phyloP scores from a whole-genome alignment of 1,140 invertebrate species.

The Camponotus pennsylvanicus region DNA sequence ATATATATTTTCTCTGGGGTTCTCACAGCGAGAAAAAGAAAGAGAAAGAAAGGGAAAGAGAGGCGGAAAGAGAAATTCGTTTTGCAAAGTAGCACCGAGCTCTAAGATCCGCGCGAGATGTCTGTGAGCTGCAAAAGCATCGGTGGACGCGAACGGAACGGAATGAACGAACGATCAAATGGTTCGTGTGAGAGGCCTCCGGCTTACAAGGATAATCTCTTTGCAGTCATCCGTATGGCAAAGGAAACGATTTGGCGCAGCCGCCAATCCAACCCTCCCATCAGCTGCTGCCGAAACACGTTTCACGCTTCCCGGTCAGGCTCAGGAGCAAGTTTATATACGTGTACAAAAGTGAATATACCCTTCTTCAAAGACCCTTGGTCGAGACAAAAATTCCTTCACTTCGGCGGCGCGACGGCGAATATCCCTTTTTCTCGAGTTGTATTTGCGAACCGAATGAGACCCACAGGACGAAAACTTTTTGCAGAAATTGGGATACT shows the following conservation, averaged over 20 bases:
- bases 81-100: slow-evolving; percentile 68
- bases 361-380: slow-evolving; percentile 47
- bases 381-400: slow-evolving; percentile 33
- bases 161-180: slow-evolving; percentile 73
- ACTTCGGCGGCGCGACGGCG: neutral
- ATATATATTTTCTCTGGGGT: slow-evolving; percentile 60
- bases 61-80: slow-evolving; percentile 49
- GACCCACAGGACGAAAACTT: slow-evolving; percentile 35
- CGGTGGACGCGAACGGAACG: slow-evolving; percentile 53
- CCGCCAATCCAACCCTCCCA: slow-evolving; percentile 42
- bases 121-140: slow-evolving; percentile 29
- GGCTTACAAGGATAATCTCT: slow-evolving; percentile 73
- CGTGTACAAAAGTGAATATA: neutral
- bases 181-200: slow-evolving; percentile 66
- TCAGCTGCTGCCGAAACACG: slow-evolving; percentile 56
- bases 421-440: slow-evolving; percentile 12
- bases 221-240: slow-evolving; percentile 67
- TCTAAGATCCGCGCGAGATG: slow-evolving; percentile 54
- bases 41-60: neutral
- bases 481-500: slow-evolving; percentile 50
- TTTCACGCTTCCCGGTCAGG: slow-evolving; percentile 58
- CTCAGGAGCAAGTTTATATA: neutral
- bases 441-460: slow-evolving; percentile 37
- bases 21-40: slow-evolving; percentile 33
- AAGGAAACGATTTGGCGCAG: slow-evolving; percentile 67